Base-by-base conservation (phyloP, 1,140 invertebrate species). In the Pseudomyrmex dendroicus region DNA sequence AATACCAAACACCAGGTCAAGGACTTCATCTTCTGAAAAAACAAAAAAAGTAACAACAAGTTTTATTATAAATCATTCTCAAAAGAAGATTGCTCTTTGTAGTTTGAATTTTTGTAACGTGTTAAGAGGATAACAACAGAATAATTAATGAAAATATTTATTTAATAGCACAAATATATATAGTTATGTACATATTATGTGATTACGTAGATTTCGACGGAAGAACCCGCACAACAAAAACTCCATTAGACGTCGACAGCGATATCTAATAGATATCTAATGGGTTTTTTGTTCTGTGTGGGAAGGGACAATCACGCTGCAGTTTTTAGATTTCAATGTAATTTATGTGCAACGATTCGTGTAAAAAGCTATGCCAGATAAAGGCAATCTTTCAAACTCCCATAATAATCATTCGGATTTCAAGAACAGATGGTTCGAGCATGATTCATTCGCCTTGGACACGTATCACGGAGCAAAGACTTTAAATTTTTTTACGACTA, bases 21-120 rank as follows among this genome's bases (percentile, higher is more conserved):
- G 7, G 63, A 84, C 61, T 76, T 85, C 93, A 94, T 94, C 89
- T 84, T 84, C 86, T 88, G n/a, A n/a, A 68, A 77, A 66, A 13
- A 50, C 73, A 20, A 46, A 59, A 35, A 50, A 17, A 52, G 57
- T 5, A 68, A 13, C 46, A 52, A 35, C 0, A 35, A 35, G 35
- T 35, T 35, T 35, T 35, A 35, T 35, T 35, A 7, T 5, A 35
- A 35, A 35, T 4, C 35, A 35, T 7, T 35, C 4, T 35, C 35
- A 35, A 5, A 35, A 35, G 35, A 35, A 35, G 5, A 35, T 35
- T 7, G 35, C 35, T 35, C 35, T 7, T 35, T 35, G 35, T 35
- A 35, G 35, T 35, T 35, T 1, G 5, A 35, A 35, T 35, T 35
- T 35, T 35, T 35, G 5, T 35, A 7, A 35, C 2, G 5, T 35